Evolutionary conservation across 2,113 vertebrate genomes (phyloP).

Genomic region (Pseudolaguvia tuberculata): DNA sequence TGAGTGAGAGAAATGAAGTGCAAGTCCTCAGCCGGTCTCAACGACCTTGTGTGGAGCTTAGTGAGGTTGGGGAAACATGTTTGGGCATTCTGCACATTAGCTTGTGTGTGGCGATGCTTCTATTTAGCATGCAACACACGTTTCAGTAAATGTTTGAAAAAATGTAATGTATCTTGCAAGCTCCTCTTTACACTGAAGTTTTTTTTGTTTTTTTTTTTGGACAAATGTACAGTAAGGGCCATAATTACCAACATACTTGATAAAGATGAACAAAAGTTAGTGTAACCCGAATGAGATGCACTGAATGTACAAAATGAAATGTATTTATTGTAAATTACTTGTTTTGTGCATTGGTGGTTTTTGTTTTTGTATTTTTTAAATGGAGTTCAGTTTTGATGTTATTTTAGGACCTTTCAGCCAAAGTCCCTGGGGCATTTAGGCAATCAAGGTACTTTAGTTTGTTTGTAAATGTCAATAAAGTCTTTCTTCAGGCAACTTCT

Average conservation of each 20-base stretch:
- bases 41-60: constrained; percentile 24
- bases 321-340: constrained; percentile 16
- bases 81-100: constrained; percentile 11
- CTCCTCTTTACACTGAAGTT: constrained; percentile 9
- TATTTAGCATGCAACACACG: constrained; percentile 20
- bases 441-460: constrained; percentile 15
- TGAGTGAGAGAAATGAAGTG: constrained; percentile 24
- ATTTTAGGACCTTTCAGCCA: constrained; percentile 1
- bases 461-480: constrained; percentile 25
- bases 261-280: constrained; percentile 16
- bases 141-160: constrained; percentile 12
- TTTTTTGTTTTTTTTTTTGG: too few relatives aligned
- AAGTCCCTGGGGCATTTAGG: neutral
- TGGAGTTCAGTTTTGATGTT: constrained; percentile 1
- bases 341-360: neutral
- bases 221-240: neutral
- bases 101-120: constrained; percentile 15
- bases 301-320: neutral
- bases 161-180: neutral
- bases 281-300: neutral
- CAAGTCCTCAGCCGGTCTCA: constrained; percentile 19
- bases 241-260: constrained; percentile 19
- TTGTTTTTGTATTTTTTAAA: neutral
- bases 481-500: constrained; percentile 6
- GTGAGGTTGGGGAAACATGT: constrained; percentile 16